Evolutionary conservation across 2,113 vertebrate species (phyloP), one percentile per base, ranked within the genome.

Genomic region (Lampris incognitus): DNA sequence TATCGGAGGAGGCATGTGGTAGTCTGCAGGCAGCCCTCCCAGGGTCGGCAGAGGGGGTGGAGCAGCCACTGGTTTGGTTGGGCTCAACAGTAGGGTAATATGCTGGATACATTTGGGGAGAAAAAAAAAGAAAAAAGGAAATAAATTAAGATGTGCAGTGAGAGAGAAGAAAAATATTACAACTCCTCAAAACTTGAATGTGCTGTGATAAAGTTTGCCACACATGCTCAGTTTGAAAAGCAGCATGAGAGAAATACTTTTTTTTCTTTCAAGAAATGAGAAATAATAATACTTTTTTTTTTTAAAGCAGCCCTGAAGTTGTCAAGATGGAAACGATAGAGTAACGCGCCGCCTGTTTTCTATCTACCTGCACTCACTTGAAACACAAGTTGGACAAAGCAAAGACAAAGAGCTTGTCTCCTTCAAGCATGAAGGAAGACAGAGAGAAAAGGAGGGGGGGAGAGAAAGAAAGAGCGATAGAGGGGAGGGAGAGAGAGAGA

Each of bases 321-420:
- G 83, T 77, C 76, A 54, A 74, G 84, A 85, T 78, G 65, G 72
- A 87, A 82, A 79, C 11, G 62, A 81, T 83, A 65, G 69, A 72
- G 74, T 46, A 24, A 50, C 73, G 69, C 69, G 85, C 81, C 82
- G 61, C 78, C 63, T 62, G 59, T 13, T 70, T 81, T 78, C 69
- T 68, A 56, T 85, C 76, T 73, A 69, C 73, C 60, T 74, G 69
- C 82, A 62, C 83, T 85, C 79, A 65, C 75, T 87, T 81, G 42
- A 79, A 91, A 89, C 78, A 86, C 72, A 69, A 81, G 81, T 77
- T 55, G 75, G 82, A 86, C 70, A 24, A 44, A 68, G 82, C 85
- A 87, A 81, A 87, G 77, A 90, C 79, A 92, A 88, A 91, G 81
- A 85, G 82, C 77, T 78, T 81, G 85, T 91, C 89, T 91, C 85